Base-by-base conservation (phyloP, 2,888 invertebrate species). In the Biston stratarius region DNA sequence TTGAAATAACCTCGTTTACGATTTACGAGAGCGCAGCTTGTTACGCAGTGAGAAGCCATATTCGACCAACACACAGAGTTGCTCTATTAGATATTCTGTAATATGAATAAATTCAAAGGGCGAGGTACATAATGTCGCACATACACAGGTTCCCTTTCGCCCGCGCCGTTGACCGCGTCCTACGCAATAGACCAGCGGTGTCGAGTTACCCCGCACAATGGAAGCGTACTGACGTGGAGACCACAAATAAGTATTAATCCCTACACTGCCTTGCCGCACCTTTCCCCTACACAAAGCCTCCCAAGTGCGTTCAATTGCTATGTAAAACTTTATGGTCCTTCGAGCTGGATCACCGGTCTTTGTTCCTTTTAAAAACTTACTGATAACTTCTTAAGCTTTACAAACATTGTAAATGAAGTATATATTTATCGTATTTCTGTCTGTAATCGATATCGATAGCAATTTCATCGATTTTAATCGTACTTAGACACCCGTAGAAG, bases 161-260 rank as follows among this genome's bases (percentile, higher is more conserved):
- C 24, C 84, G 82, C 80, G 77, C 85, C 84, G 83, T 83, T 84
- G 87, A 84, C 84, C 86, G 87, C 89, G 82, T 88, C 91, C 90
- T 90, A 89, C 92, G 88, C 91, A 80, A 75, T 71, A 74, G 71
- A 72, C 44, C 58, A 38, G 40, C 76, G 73, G 77, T 86, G 82
- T 89, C 87, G 71, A 58, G 78, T 90, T 88, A 83, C 88, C 56
- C 76, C 76, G 77, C 85, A 86, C 85, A 85, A 85, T 83, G 72
- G 74, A 72, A 75, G 70, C 76, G 76, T 70, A 67, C 77, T 68
- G 71, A 72, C 68, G 71, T 73, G 76, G 80, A 79, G 81, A 80
- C 82, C 82, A 81, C 81, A 67, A 71, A 72, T 67, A 81, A 78
- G 75, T 71, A 71, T 76, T 76, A 75, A 71, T 71, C 77, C 72